Evolutionary conservation across 2,888 invertebrate genomes (phyloP), one percentile per base, ranked within the genome.

Genomic region (Agonopterix heracliana): DNA sequence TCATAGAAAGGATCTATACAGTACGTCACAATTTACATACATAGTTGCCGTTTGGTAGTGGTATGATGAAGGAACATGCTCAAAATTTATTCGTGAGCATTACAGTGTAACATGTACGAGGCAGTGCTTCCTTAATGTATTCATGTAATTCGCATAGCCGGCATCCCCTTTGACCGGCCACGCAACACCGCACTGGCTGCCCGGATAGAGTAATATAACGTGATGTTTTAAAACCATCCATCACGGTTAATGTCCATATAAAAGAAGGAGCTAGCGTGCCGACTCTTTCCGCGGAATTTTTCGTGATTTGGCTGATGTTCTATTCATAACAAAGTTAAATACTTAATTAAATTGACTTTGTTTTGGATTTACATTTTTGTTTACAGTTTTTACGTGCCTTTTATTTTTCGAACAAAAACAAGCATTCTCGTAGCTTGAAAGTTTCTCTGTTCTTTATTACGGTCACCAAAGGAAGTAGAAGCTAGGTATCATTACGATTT

Each of bases 131-230:
- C 81, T 82, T 88, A 88, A 88, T 87, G 84, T 88, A 88, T 88
- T 88, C 88, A 87, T 86, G 87, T 87, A 87, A 88, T 87, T 87
- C 88, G 82, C 86, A 83, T 86, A 81, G 80, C 84, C 80, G 84
- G 81, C 78, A 83, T 87, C 86, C 86, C 86, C 87, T 88, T 88
- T 88, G 88, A 88, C 88, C 84, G 75, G 77, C 87, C 87, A 87
- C 88, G 88, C 88, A 83, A 85, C 83, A 75, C 84, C 82, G 81
- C 81, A 78, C 80, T 73, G 80, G 70, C 80, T 68, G 73, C 75
- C 79, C 74, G 83, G 77, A 86, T 84, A 79, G 78, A 85, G 83
- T 85, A 85, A 84, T 84, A 86, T 82, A 81, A 85, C 84, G 76
- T 80, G 78, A 85, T 86, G 85, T 84, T 88, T 87, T 86, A 87